These are phyloP conservation scores for Mechanitis messenoides DNA, from an alignment of 2,888 invertebrate genomes.

Conservation along the genomic window DNA sequence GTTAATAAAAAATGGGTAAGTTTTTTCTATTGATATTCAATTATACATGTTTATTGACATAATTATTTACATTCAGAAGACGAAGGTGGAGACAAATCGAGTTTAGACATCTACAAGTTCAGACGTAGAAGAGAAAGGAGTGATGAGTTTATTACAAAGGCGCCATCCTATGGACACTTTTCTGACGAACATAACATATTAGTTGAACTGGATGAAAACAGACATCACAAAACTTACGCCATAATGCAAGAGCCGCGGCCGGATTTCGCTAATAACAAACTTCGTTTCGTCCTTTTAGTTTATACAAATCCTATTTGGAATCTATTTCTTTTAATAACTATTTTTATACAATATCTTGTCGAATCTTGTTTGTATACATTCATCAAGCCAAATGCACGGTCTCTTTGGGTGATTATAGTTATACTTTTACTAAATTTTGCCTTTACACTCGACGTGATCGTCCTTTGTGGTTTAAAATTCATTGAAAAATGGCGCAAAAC, in stretches of 20 bases:
- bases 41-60: background rate
- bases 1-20: slow-evolving; percentile 23
- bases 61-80: slow-evolving; percentile 26
- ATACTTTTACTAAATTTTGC: slow-evolving; percentile 53
- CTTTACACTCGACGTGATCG: slow-evolving; percentile 55
- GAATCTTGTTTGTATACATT: slow-evolving; percentile 65
- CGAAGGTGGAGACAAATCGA: slow-evolving; percentile 31
- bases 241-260: slow-evolving; percentile 58
- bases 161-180: slow-evolving; percentile 26
- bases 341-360: slow-evolving; percentile 56
- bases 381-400: slow-evolving; percentile 39
- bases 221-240: slow-evolving; percentile 55
- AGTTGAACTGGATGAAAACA: slow-evolving; percentile 43
- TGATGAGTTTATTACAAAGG: slow-evolving; percentile 35
- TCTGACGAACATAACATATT: slow-evolving; percentile 35
- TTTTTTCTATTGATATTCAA: slow-evolving; percentile 10
- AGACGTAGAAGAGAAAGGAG: slow-evolving; percentile 42
- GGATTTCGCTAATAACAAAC: slow-evolving; percentile 55
- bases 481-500: slow-evolving; percentile 65
- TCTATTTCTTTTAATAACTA: slow-evolving; percentile 49
- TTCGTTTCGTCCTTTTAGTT: slow-evolving; percentile 53
- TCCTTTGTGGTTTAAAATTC: slow-evolving; percentile 59
- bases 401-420: slow-evolving; percentile 48
- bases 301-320: slow-evolving; percentile 62
- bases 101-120: slow-evolving; percentile 53